Conservation (phyloP, 2,797 vertebrate genomes). For the Sphenopsis melanotis region DNA sequence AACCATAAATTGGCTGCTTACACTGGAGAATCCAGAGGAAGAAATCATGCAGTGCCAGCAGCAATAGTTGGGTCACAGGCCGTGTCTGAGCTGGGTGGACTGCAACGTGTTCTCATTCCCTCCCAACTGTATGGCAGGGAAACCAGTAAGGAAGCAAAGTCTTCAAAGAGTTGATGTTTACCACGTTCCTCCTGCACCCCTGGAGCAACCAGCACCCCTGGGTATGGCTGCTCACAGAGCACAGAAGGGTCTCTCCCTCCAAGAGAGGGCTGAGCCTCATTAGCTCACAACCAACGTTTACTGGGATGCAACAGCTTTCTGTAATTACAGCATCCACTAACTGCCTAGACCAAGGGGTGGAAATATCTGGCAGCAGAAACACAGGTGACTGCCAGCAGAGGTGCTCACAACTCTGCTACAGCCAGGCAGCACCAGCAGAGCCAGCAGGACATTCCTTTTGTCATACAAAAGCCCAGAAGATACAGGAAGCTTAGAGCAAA, state of each 20-base stretch:
- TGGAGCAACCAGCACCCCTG: neutral
- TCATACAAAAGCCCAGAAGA: neutral
- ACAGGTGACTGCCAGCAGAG: neutral
- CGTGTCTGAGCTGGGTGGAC: neutral
- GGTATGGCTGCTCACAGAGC: neutral
- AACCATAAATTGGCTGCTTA: constrained; percentile 45
- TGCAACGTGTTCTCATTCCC: neutral
- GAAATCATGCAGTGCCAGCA: constrained; percentile 38
- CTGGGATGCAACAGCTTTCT: neutral
- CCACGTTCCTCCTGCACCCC: neutral
- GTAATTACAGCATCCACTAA: constrained; percentile 25
- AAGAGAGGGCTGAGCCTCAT: neutral
- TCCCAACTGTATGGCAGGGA: neutral
- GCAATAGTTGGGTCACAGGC: constrained; percentile 25
- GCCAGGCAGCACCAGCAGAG: neutral
- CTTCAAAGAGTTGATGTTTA: neutral
- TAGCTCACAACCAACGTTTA: constrained; percentile 14
- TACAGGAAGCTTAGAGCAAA: neutral
- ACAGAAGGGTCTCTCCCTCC: neutral
- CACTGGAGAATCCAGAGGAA: constrained; percentile 20
- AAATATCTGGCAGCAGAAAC: neutral
- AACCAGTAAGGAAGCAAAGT: neutral
- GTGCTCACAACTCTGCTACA: neutral
- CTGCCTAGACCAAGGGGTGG: neutral
- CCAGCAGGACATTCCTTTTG: neutral